Evolutionary conservation across 2,113 vertebrate genomes (phyloP).

Genomic region (Hemibagrus wyckioides): DNA sequence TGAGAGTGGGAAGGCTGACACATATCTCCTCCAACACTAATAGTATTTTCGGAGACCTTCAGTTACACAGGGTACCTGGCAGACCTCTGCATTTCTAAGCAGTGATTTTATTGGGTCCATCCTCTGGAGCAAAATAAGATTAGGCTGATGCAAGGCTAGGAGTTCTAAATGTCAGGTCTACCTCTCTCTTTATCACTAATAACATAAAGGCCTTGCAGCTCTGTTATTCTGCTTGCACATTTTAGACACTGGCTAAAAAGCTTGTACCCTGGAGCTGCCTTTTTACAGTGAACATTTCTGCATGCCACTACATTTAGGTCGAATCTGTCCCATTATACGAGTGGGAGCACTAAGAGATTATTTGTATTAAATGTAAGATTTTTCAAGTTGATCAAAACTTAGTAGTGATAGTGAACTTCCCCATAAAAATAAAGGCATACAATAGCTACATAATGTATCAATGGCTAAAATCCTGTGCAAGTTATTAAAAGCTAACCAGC

Average conservation of each 20-base stretch:
- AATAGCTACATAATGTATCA: not conserved
- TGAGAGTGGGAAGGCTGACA: conserved; percentile 1
- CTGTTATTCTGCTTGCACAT: conserved; percentile 43
- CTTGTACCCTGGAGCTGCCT: conserved; percentile 34
- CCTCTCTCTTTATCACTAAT: conserved; percentile 38
- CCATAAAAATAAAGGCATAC: not conserved
- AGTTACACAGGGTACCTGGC: conserved; percentile 22
- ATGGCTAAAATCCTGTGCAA: not conserved
- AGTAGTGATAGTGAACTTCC: not conserved
- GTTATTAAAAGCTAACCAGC: not conserved
- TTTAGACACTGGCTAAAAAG: conserved; percentile 51
- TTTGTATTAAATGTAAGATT: not conserved
- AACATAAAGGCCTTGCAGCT: conserved; percentile 56
- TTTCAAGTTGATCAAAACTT: not conserved
- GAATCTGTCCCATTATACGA: not conserved
- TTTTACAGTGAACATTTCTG: conserved; percentile 14
- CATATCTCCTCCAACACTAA: conserved; percentile 13
- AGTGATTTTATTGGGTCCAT: conserved; percentile 31
- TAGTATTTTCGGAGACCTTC: conserved; percentile 20
- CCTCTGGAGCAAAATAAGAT: conserved; percentile 59
- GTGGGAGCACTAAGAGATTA: not conserved
- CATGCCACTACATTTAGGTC: conserved; percentile 3
- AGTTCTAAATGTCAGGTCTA: conserved; percentile 50
- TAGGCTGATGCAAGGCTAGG: conserved; percentile 54
- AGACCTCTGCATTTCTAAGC: conserved; percentile 29